Conservation (phyloP, 2,888 invertebrate species). For the Endotricha flammealis region DNA sequence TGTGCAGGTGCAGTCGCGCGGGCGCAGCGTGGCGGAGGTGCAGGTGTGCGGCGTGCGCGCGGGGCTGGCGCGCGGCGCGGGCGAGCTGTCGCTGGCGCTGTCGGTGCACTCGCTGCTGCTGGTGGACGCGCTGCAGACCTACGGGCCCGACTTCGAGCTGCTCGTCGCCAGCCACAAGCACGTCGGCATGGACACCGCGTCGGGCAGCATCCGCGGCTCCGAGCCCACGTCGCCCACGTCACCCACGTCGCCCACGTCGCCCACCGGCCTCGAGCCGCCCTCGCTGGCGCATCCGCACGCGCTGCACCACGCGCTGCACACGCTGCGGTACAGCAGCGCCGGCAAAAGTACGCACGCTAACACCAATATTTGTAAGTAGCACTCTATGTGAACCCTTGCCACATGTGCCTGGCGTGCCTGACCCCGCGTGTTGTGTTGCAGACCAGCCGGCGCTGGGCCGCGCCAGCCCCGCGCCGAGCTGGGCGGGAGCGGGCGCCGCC, state of each 20-base stretch:
- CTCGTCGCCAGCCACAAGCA: conserved; percentile 96
- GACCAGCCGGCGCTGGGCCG: no score
- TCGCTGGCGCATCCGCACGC: conserved; percentile 69
- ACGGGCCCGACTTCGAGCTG: conserved; percentile 96
- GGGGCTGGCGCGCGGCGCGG: conserved; percentile 82
- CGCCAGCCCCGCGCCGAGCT: conserved; percentile 80
- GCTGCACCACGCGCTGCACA: conserved; percentile 44
- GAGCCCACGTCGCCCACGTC: conserved; percentile 94
- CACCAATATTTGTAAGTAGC: not conserved
- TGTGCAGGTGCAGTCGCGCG: conserved; percentile 85
- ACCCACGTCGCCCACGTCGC: conserved; percentile 76
- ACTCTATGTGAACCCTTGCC: no score
- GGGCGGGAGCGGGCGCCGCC: no score
- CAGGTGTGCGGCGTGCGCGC: conserved; percentile 93
- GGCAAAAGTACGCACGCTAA: not conserved
- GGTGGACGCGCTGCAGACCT: conserved; percentile 96
- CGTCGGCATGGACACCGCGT: conserved; percentile 95
- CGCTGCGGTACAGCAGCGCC: conserved; percentile 28
- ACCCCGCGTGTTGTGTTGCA: no score
- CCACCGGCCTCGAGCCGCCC: conserved; percentile 79
- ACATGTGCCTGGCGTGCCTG: no score
- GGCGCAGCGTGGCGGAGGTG: conserved; percentile 93
- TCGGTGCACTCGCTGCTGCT: conserved; percentile 95
- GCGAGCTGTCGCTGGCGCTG: conserved; percentile 86
- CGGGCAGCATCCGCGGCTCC: conserved; percentile 94